Evolutionary conservation across 2,113 vertebrate species (phyloP), one percentile per base, ranked within the genome.

Genomic region (Uria lomvia): DNA sequence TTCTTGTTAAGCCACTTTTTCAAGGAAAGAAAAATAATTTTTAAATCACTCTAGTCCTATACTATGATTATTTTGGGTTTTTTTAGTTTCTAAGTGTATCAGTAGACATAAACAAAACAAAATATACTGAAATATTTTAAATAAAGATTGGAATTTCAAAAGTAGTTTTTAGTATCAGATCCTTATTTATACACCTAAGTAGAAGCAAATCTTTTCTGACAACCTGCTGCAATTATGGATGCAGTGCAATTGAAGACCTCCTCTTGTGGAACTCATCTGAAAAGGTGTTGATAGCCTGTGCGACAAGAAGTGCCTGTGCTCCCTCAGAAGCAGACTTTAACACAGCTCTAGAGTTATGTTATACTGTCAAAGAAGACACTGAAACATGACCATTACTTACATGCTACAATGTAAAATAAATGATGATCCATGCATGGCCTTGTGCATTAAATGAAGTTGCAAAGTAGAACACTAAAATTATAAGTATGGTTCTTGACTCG

Each of bases 161-260:
- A 40, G 26, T 36, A 38, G 15, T 82, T 92, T 93, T 85, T 80
- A n/a, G 16, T 53, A 59, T 52, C 67, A 63, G 12, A 15, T 67
- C 52, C 14, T 73, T 77, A 63, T 86, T 88, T 88, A 52, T 49
- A 59, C 30, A 55, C 23, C 34, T 19, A 16, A 47, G 50, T 27
- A 63, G 86, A 90, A 80, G 63, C 17, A 94, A 77, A 95, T 95
- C 22, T 63, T 84, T 91, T 71, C 71, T 94, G 91, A 80, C 92
- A 97, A n/a, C 32, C 71, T 58, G 47, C 75, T 91, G 72, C 59
- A 80, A 80, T 94, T 94, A 77, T 20, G 42, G 50, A 38, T 77
- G 72, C 78, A 86, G 88, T 15, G 81, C 67, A 92, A 66, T 58
- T 83, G 94, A 73, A 65, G 71, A 68, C 38, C 74, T 77, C 45